Evolutionary conservation across 2,113 vertebrate species (phyloP), one percentile per base, ranked within the genome.

Genomic region (Potamarius usumacintae): DNA sequence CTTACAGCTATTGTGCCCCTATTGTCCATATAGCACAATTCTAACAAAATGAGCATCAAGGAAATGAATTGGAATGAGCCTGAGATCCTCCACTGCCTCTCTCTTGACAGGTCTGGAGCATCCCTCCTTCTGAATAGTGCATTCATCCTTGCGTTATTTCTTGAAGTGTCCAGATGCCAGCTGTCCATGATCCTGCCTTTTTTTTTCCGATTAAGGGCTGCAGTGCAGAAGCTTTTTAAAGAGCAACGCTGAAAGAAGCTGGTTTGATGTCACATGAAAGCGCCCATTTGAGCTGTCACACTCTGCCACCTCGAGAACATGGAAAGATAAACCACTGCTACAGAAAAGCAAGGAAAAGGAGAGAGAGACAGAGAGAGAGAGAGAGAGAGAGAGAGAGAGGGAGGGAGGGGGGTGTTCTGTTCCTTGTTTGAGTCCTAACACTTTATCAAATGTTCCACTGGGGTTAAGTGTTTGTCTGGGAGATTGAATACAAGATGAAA

Each of bases 401-500:
- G n/a, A n/a, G n/a, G 57, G 30, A 14, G 55, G 69, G 25, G 57
- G 48, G 17, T 87, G 92, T 71, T 42, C 86, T 83, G 87, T 84
- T 89, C 91, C 90, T 91, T 89, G 90, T 83, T 84, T 89, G 89
- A 88, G 88, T 82, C 90, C 90, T 86, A 91, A 85, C 81, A 82
- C 90, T 92, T 92, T 91, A 93, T 94, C 92, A 94, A 92, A 94
- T 10, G n/a, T 84, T 91, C 90, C 88, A 90, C 81, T 89, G 90
- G 91, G 92, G 88, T 92, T 82, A 89, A 78, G 90, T 89, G 91
- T 91, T 92, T 94, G 92, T 93, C 92, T 92, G 91, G 91, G 89
- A 93, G 90, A 89, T 81, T 87, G 53, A 74, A 57, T 52, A 22
- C 25, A 62, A 8, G 25, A 55, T 52, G 25, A 65, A n/a, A n/a